Base-by-base conservation (phyloP, 2,113 vertebrate genomes). In the Periophthalmus modestus region DNA sequence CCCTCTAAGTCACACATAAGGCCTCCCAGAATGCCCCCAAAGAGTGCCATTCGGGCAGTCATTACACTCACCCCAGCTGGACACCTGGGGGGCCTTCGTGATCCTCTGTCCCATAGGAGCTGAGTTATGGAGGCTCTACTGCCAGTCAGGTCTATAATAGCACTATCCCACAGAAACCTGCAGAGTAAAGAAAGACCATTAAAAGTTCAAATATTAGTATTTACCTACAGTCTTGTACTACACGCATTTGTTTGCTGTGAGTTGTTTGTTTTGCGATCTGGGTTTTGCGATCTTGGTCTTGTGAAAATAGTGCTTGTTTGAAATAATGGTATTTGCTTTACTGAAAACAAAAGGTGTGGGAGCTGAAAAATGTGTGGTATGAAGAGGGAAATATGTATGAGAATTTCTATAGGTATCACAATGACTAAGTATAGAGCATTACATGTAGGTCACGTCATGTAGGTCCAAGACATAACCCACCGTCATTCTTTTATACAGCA, bases 1-100 rank as follows among this genome's bases (percentile, higher is more conserved):
- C 87, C 83, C 75, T 81, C 48, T 61, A 15, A 82, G 81, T 73
- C 69, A 80, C 59, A 62, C 59, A 71, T 79, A 72, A 72, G 74
- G 80, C 77, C 82, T 83, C 74, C 71, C 66, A 82, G 74, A 72
- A 73, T 23, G 46, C 74, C 76, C 69, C 82, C 85, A 75, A 87
- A 81, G 78, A 85, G 87, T 80, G 59, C 71, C 74, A 66, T 81
- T 82, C 54, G 77, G 71, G 71, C 74, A 66, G 81, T 89, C 79
- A 83, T 69, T 83, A 81, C 85, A 85, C 80, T 80, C 55, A 66
- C 76, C 73, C 82, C 70, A 79, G 74, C 74, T 74, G 69, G 71
- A 71, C 46, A 28, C 67, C 70, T 54, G 74, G 61, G 74, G 69
- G 4, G 24, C 68, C 69, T 69, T 43, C 65, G 66, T 24, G 55